Base-by-base conservation (phyloP, 1,140 invertebrate species). In the Melanaphis sacchari region DNA sequence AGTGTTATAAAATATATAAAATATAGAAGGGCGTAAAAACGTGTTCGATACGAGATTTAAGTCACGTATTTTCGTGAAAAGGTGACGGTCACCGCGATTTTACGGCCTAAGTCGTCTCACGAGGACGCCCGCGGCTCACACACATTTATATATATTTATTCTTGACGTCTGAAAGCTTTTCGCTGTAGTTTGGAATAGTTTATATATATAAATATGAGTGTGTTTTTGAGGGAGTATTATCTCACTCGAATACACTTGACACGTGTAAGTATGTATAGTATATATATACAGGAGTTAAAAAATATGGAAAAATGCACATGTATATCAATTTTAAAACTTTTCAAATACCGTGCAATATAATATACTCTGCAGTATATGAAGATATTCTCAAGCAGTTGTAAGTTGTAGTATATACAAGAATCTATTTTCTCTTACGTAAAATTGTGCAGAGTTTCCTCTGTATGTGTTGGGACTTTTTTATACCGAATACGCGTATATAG, bases 141-240 rank as follows among this genome's bases (percentile, higher is more conserved):
- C 6, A 52, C 36, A 40, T 21, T 54, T 36, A 90, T 38, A 90
- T 24, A 59, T 59, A 59, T 90, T 21, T 90, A 90, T 59, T 59
- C 36, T 90, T 59, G 52, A 59, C 52, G 36, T 31, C 36, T 90
- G 88, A 90, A 90, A 90, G 88, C 88, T 90, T 90, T 90, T 90
- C 38, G 52, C 18, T 90, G 88, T 90, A 90, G 43, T n/a, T 49
- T 31, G 31, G 21, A 31, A 11, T n/a, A 40, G 36, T 40, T 18
- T 52, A 40, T 21, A 88, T 52, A 18, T 90, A 43, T 54, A 89
- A 3, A 8, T 9, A 85, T 36, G 31, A 43, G 31, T n/a, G 5
- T 5, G 31, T 22, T 41, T 18, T 31, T 46, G 84, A 41, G 40
- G 46, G 24, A 40, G 24, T 31, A 41, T 40, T 9, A 5, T 76